Evolutionary conservation across 2,797 vertebrate species (phyloP).

Genomic region (Podarcis siculus): DNA sequence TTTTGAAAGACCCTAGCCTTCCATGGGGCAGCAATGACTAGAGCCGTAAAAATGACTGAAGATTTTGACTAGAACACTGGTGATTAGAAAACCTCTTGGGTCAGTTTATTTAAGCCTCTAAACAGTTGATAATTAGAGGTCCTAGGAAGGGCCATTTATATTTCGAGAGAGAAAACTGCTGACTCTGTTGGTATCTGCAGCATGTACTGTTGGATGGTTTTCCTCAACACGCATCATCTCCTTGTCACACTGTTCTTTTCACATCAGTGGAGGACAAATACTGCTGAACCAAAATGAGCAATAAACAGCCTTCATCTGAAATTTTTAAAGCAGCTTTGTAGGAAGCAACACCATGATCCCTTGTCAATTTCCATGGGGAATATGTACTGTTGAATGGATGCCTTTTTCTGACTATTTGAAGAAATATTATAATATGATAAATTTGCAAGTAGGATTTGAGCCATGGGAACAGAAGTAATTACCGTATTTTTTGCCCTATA

Average conservation of each 20-base stretch:
- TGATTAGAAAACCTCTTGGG: slow-evolving; percentile 38
- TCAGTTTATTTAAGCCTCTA: slow-evolving; percentile 45
- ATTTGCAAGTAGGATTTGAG: no score
- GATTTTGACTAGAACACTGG: slow-evolving; percentile 26
- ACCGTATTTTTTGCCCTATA: no score
- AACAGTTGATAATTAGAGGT: slow-evolving; percentile 38
- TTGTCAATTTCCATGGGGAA: not conserved
- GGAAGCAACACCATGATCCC: not conserved
- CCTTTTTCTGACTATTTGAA: no score
- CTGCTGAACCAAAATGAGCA: not conserved
- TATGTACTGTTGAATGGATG: not conserved
- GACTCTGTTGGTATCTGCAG: not conserved
- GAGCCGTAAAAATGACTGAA: slow-evolving; percentile 42
- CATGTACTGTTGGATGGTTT: not conserved
- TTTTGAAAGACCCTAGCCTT: slow-evolving; percentile 34
- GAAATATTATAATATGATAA: no score
- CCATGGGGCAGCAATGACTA: slow-evolving; percentile 33
- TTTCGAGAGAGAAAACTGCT: slow-evolving; percentile 41
- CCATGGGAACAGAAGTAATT: no score
- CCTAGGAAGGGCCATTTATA: slow-evolving; percentile 11
- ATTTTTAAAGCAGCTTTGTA: not conserved
- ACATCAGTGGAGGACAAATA: not conserved
- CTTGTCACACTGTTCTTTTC: not conserved
- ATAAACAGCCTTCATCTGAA: not conserved
- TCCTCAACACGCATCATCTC: not conserved